Evolutionary conservation across 2,888 invertebrate genomes (phyloP), one percentile per base, ranked within the genome.

Genomic region (Clostera curtula): DNA sequence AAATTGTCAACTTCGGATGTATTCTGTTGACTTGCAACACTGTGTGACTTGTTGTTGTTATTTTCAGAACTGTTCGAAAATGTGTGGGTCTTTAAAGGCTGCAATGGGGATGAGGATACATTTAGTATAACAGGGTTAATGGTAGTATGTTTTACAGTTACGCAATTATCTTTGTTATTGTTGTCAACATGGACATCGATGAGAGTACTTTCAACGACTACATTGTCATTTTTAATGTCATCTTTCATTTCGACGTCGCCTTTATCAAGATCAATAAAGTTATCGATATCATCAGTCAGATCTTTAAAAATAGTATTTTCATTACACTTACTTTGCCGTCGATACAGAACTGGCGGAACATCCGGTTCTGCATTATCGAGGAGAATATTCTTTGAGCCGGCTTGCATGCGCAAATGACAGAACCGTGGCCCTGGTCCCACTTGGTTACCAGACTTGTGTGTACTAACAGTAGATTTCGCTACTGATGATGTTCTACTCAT

Each of bases 321-420:
- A 36, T 74, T 79, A 34, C 76, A 79, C 41, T 79, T 84, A 38
- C 75, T 85, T 38, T 88, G 87, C 5, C 88, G 77, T 34, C 89
- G 89, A 49, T 93, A 93, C 19, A 93, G 73, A 15, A 93, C 88
- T 0, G 93, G 92, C 7, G 90, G 88, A 13, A 90, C 87, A 40
- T 86, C 87, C 21, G 90, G 88, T 45, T 91, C 90, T 15, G 90
- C 90, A 50, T 92, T 93, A 64, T 93, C 93, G 12, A 93, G 74
- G 3, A 93, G 73, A 49, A 93, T 92, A 61, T 93, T 93, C 57
- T 90, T 92, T 6, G 92, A 91, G 4, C 92, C 92, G 4, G 89
- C 89, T 52, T 92, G 92, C 50, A 93, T 86, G 17, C 92, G 85
- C 56, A 93, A 85, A 26, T 93, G 90, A 53, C 93, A 93, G 49